A percentile compares a stretch with the other conserved stretches of the same genome.
phyloP scores from a whole-genome alignment of 2,113 vertebrate species.

The Formicarius rufipectus region DNA sequence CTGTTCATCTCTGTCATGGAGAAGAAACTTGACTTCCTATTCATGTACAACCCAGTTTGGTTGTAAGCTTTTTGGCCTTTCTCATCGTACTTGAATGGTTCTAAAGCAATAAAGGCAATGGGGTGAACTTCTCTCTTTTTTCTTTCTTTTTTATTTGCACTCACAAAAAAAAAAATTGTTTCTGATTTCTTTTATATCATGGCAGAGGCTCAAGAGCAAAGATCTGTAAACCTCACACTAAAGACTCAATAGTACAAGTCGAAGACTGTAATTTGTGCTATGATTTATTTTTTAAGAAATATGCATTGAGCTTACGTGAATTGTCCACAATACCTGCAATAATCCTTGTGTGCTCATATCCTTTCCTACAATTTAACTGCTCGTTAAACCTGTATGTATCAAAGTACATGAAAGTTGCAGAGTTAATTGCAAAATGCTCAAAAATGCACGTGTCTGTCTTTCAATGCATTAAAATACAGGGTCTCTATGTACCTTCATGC shows the following conservation, averaged over 20 bases:
- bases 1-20: slow-evolving; percentile 9
- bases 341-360: neutral
- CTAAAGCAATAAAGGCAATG: slow-evolving; percentile 29
- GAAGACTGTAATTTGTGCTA: neutral
- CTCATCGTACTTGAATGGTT: neutral
- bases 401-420: neutral
- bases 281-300: neutral
- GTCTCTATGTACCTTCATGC: accelerated
- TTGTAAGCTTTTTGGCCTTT: slow-evolving; percentile 18
- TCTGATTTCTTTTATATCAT: neutral
- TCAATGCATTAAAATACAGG: neutral
- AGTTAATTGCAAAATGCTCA: neutral
- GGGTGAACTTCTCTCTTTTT: neutral
- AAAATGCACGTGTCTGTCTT: neutral
- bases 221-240: neutral
- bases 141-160: accelerated
- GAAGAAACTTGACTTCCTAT: slow-evolving; percentile 37
- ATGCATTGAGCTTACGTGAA: neutral
- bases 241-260: neutral
- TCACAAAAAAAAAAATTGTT: neutral
- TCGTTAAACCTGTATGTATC: neutral
- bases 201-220: neutral
- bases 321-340: neutral
- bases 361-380: neutral
- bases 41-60: neutral